Conservation (phyloP, 2,888 invertebrate genomes). For the Myathropa florea region DNA sequence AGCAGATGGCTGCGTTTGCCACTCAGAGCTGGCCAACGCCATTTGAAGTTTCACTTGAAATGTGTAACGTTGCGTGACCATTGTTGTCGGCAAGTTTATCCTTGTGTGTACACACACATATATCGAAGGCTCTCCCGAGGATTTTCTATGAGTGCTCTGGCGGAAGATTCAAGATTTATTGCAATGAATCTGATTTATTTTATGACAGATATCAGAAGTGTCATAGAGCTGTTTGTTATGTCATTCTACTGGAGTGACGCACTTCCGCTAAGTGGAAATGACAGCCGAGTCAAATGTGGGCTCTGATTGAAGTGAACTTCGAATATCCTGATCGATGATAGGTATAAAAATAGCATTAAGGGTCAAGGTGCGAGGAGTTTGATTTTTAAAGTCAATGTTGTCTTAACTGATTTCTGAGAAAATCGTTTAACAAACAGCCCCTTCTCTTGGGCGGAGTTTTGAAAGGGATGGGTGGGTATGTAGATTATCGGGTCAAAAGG, state of each 20-base stretch:
- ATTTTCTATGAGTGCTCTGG: neutral
- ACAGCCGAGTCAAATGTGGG: neutral
- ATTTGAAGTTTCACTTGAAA: constrained; percentile 5
- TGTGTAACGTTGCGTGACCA: neutral
- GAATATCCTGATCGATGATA: neutral
- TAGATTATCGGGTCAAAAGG: neutral
- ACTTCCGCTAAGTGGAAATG: neutral
- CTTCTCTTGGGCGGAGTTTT: neutral
- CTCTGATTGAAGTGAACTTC: too few relatives aligned
- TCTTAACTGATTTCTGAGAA: neutral
- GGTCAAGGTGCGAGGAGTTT: neutral
- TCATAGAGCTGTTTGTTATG: neutral
- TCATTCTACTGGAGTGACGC: neutral
- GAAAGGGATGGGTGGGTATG: neutral
- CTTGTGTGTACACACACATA: neutral
- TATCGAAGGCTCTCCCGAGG: neutral
- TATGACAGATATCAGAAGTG: neutral
- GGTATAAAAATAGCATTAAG: neutral
- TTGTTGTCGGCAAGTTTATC: neutral
- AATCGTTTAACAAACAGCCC: neutral
- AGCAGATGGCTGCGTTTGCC: constrained; percentile 42
- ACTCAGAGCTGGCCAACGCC: constrained; percentile 13
- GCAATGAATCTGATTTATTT: neutral
- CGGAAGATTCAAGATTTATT: neutral
- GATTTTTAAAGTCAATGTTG: neutral